Percentiles rank a stretch among this genome's conserved stretches.
Conservation (phyloP, 2,113 vertebrate genomes). For the Anarhynchus alexandrinus region DNA sequence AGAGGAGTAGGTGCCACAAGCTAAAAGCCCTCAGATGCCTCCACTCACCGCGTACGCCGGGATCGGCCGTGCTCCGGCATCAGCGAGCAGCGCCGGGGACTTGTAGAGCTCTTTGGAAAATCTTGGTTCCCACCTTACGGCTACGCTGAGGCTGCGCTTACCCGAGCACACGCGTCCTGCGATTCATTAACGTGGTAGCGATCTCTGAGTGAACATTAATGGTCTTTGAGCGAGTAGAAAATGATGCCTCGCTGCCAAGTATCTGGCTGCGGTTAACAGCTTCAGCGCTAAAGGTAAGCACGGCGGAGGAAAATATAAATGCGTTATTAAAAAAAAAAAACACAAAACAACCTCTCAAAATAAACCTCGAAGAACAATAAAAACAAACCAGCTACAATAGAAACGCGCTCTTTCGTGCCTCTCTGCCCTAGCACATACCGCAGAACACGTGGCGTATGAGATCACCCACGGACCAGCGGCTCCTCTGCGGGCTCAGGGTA, state of each 20-base stretch:
- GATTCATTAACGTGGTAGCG: not conserved
- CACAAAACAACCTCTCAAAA: not conserved
- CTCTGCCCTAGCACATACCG: not conserved
- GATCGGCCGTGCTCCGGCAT: too few species aligned
- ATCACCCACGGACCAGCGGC: not conserved
- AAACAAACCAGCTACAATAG: not conserved
- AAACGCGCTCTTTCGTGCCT: not conserved
- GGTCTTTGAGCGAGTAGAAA: not conserved
- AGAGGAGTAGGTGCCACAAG: not conserved
- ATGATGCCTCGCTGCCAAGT: not conserved
- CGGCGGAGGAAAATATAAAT: not conserved
- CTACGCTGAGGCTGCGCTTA: not conserved
- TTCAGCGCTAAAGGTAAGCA: not conserved
- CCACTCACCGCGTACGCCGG: fast-evolving
- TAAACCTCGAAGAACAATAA: not conserved
- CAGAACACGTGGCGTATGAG: not conserved
- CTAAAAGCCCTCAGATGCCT: too few species aligned
- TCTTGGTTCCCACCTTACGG: not conserved
- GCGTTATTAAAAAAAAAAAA: not conserved
- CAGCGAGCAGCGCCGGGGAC: too few species aligned
- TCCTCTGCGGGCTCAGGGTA: not conserved
- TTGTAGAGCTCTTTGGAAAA: not conserved
- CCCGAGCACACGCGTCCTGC: not conserved
- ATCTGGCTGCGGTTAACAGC: not conserved
- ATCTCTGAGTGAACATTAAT: not conserved